These are phyloP conservation scores for Gonioctena quinquepunctata DNA, from an alignment of 1,140 invertebrate species.

Conservation along the genomic window DNA sequence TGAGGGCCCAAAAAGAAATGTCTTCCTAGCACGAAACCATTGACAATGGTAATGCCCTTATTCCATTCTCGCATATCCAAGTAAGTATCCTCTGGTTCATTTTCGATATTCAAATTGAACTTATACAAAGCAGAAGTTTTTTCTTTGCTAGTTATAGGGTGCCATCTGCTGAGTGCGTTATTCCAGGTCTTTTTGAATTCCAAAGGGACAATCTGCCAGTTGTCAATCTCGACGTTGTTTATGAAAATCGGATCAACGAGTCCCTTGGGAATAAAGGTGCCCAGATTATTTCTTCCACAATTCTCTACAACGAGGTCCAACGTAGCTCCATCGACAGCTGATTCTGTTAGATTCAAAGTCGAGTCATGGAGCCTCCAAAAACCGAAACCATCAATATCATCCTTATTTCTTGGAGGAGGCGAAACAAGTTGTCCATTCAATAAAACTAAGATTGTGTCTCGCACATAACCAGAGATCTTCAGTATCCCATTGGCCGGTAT, in stretches of 20 bases:
- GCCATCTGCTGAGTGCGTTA: constrained; percentile 30
- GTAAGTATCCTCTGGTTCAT: constrained; percentile 39
- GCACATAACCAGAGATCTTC: constrained; percentile 56
- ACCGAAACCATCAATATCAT: constrained; percentile 55
- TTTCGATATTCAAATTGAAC: constrained; percentile 36
- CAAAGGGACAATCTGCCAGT: constrained; percentile 61
- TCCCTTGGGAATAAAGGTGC: constrained; percentile 56
- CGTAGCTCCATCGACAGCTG: constrained; percentile 40
- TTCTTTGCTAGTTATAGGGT: not conserved
- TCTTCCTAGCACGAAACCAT: constrained; percentile 68
- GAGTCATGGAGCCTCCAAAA: constrained; percentile 57
- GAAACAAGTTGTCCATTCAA: constrained; percentile 55
- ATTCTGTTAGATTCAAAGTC: constrained; percentile 29
- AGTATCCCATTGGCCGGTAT: constrained; percentile 47
- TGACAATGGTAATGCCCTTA: constrained; percentile 67
- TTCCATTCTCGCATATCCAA: constrained; percentile 58
- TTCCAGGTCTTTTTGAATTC: constrained; percentile 60
- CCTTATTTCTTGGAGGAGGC: constrained; percentile 35
- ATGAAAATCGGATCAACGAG: constrained; percentile 56
- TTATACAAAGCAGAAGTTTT: constrained; percentile 47
- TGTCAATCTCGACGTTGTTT: constrained; percentile 50
- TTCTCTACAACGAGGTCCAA: constrained; percentile 67
- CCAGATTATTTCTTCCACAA: constrained; percentile 63
- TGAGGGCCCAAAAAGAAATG: constrained; percentile 63
- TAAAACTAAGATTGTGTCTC: constrained; percentile 61